phyloP scores from a whole-genome alignment of 1,140 invertebrate genomes.

The Catajapyx aquilonaris region DNA sequence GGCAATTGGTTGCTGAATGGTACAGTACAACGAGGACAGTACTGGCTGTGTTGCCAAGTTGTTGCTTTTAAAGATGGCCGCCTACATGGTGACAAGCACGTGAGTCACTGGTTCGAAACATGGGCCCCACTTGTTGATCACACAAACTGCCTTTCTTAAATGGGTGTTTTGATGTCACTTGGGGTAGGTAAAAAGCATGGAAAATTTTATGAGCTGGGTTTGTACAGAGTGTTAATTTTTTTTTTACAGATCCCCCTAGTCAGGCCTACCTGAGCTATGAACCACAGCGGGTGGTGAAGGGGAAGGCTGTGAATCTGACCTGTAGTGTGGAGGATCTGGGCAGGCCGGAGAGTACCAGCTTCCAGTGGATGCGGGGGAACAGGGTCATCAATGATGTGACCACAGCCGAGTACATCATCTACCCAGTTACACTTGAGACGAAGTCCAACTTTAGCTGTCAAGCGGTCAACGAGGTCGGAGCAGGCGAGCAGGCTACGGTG shows the following conservation, averaged over 20 bases:
- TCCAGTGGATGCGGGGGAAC: slow-evolving; percentile 54
- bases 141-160: too few relatives aligned
- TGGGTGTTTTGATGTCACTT: too few relatives aligned
- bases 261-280: slow-evolving; percentile 42
- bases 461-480: slow-evolving; percentile 58
- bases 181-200: too few relatives aligned
- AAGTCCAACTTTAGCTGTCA: slow-evolving; percentile 70
- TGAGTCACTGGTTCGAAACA: too few relatives aligned
- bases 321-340: slow-evolving; percentile 64
- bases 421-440: slow-evolving; percentile 55
- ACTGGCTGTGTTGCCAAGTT: too few relatives aligned
- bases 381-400: slow-evolving; percentile 47
- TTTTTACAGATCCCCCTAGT: slow-evolving; percentile 43
- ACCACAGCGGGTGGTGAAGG: slow-evolving; percentile 56
- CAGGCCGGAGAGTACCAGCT: slow-evolving; percentile 44
- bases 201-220: too few relatives aligned
- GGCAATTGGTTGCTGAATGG: too few relatives aligned
- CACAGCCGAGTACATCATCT: slow-evolving; percentile 48
- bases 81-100: too few relatives aligned
- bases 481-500: slow-evolving; percentile 43
- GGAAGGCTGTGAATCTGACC: slow-evolving; percentile 45
- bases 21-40: too few relatives aligned
- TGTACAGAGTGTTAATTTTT: slow-evolving; percentile 47
- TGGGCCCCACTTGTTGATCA: too few relatives aligned
- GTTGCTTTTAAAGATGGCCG: too few relatives aligned